Conservation (phyloP, 2,113 vertebrate genomes). For the Pleuronectes platessa region DNA sequence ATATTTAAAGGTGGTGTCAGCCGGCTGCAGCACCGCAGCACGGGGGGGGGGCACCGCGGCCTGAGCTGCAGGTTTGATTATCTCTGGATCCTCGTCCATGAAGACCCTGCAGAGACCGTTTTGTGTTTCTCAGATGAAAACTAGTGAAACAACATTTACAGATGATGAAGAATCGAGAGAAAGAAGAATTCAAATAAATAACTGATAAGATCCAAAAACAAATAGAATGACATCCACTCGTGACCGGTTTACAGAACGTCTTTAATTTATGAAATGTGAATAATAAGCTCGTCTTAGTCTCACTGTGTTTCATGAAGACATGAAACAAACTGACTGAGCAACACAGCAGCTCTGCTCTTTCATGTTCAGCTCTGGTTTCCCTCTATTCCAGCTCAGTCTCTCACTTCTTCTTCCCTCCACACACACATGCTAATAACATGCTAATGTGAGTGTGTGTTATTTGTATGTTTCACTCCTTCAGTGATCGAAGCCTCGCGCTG, state of each 20-base stretch:
- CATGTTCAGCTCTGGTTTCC: conserved; percentile 6
- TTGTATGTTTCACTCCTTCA: conserved; percentile 9
- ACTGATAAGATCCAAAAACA: too few species aligned
- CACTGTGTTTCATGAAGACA: not conserved
- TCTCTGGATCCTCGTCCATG: too few species aligned
- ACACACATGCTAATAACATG: conserved; percentile 60
- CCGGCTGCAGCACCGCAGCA: not conserved
- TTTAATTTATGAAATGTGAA: too few species aligned
- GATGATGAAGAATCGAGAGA: too few species aligned
- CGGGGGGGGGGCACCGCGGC: conserved; percentile 7
- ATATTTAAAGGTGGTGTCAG: conserved; percentile 62
- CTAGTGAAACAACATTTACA: too few species aligned
- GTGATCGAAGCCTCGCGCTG: not conserved
- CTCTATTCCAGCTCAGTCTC: conserved; percentile 9
- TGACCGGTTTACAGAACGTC: too few species aligned
- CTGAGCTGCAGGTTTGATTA: too few species aligned
- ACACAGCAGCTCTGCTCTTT: conserved; percentile 36
- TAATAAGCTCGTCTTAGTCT: not conserved
- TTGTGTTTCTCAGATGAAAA: too few species aligned
- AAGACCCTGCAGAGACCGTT: too few species aligned
- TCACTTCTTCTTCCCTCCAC: conserved; percentile 1
- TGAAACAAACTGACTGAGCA: not conserved
- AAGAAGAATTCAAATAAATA: too few species aligned
- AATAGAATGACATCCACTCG: too few species aligned
- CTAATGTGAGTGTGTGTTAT: conserved; percentile 45